Evolutionary conservation across 1,140 invertebrate species (phyloP).

Genomic region (Panulirus ornatus): DNA sequence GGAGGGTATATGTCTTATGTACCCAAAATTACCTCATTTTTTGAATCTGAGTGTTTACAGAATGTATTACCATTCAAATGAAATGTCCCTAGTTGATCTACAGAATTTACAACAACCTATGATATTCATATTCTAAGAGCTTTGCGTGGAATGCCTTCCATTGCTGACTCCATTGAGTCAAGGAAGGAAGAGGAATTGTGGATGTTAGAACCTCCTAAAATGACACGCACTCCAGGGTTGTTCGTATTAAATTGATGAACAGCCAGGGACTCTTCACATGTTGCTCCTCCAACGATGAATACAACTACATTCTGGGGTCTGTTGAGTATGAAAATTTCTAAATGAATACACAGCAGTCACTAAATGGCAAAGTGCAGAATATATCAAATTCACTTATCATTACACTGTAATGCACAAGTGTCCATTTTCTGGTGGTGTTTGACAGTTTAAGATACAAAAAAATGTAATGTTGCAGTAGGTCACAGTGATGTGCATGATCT

Average conservation of each 20-base stretch:
- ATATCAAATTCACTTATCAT: no score
- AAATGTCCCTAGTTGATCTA: not conserved
- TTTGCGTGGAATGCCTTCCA: constrained; percentile 67
- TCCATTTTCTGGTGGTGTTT: no score
- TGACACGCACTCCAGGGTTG: constrained; percentile 86
- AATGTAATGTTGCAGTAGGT: no score
- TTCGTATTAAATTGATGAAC: constrained; percentile 91
- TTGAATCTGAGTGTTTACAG: no score
- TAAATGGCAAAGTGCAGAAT: no score
- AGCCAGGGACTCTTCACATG: constrained; percentile 95
- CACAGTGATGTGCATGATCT: no score
- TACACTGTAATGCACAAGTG: no score
- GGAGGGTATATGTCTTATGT: no score
- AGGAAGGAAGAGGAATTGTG: constrained; percentile 92
- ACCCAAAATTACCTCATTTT: no score
- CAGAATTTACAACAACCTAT: not conserved
- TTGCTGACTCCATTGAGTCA: constrained; percentile 83
- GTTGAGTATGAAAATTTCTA: constrained; percentile 75
- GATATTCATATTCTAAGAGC: constrained; percentile 61
- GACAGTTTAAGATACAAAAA: no score
- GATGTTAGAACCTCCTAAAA: constrained; percentile 93
- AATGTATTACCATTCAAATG: no score
- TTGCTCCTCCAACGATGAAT: constrained; percentile 97
- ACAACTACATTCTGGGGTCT: constrained; percentile 94
- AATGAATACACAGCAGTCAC: no score